Evolutionary conservation across 2,113 vertebrate genomes (phyloP).

Genomic region (Malurus cyaneus): DNA sequence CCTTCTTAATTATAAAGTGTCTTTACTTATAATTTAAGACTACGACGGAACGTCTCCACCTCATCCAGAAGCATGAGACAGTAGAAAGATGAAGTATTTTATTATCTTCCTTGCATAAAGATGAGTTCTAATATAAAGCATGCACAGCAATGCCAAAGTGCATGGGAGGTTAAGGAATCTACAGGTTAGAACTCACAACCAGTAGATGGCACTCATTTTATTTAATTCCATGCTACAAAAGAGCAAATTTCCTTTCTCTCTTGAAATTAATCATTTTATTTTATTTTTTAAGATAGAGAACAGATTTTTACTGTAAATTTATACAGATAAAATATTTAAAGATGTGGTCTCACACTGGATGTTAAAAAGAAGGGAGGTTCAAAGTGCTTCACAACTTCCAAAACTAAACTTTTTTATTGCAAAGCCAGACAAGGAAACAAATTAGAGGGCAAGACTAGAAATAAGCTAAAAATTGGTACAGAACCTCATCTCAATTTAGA

Average conservation of each 20-base stretch:
- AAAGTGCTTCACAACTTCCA: background rate
- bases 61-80: conserved; percentile 45
- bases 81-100: conserved; percentile 49
- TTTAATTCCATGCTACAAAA: conserved; percentile 7
- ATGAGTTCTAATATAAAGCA: conserved; percentile 26
- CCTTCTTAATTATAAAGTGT: conserved; percentile 66
- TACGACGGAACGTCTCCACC: background rate
- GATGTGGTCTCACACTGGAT: background rate
- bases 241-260: background rate
- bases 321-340: background rate
- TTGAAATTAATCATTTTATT: background rate
- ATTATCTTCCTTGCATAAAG: conserved; percentile 57
- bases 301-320: background rate
- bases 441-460: background rate
- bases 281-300: background rate
- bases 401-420: background rate
- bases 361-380: background rate
- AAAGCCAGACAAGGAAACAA: background rate
- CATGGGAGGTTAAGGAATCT: background rate
- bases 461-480: background rate
- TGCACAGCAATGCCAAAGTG: conserved; percentile 9
- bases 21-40: conserved; percentile 67
- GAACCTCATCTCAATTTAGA: background rate
- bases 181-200: conserved; percentile 17
- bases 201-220: conserved; percentile 69